Evolutionary conservation across 2,113 vertebrate genomes (phyloP), one percentile per base, ranked within the genome.

Genomic region (Ariopsis seemanni): DNA sequence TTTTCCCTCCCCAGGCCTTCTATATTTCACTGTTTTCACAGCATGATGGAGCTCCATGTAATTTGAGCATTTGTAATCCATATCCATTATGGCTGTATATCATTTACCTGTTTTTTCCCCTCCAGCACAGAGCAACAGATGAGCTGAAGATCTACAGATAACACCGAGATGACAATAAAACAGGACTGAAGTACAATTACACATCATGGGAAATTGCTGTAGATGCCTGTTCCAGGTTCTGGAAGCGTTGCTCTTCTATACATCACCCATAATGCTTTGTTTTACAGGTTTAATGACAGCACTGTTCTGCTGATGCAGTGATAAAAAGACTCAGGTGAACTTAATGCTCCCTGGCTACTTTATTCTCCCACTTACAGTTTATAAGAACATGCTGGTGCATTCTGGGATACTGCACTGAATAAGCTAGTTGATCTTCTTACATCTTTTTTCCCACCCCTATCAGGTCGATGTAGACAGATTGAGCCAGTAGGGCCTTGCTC

Each of bases 271-370:
- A 69, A 84, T 82, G 74, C 85, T 85, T n/a, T 52, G 50, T 71
- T 85, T 42, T 22, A 87, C 84, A 48, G 82, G 74, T 87, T 89
- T 86, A 57, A 88, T 88, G 85, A 83, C 75, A 83, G 53, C 53
- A 5, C 53, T 34, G n/a, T 79, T 80, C 5, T 58, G 50, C 69
- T 42, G 69, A 42, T 17, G 30, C 2, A 7, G 22, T 48, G 20
- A 80, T 30, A 27, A 58, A 80, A 58, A 34, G 53, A 30, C 53
- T 80, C 27, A 2, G 53, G n/a, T 10, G 53, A 34, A 58, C 53
- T 18, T 80, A 25, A 18, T 7, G 27, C 53, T 27, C 20, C n/a
- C n/a, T 75, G 78, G 15, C 5, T 58, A 10, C 0, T 58, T 80
- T 80, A 80, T 80, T 79, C n/a, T 7, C n/a, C 6, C 53, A 18